Evolutionary conservation across 2,888 invertebrate genomes (phyloP), one percentile per base, ranked within the genome.

Genomic region (Lampropteryx suffumata): DNA sequence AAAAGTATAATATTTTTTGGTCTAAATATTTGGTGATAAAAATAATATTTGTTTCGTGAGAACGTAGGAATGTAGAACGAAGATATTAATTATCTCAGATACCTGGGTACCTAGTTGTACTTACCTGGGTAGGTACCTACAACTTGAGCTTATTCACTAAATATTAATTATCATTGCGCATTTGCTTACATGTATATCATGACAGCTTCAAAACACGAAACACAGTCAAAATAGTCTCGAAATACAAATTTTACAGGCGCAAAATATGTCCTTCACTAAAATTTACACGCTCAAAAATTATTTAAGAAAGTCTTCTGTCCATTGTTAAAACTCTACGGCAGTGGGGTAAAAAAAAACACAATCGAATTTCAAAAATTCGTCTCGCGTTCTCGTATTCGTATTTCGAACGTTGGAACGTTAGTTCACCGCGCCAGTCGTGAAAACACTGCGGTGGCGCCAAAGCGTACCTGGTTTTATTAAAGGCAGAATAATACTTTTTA

Each of bases 171-270:
- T 57, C 64, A 73, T 35, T 32, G 44, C 78, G 8, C 27, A 34
- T 11, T 13, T 49, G 37, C 52, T 80, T 66, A 80, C 80, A 62
- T 72, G 58, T 71, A 73, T 59, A 64, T 68, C 79, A 79, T 79
- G 63, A 60, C 65, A 61, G 66, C 64, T 67, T 65, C 59, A 62
- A 56, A 61, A 46, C 64, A 69, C 59, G 59, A 71, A 69, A 54
- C 67, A 71, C 71, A 67, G 60, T 57, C 59, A 59, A 58, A 60
- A 62, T 60, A 58, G 61, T 69, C 61, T 50, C 54, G 51, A 69
- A 72, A 71, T 70, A 59, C 57, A 57, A 67, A 66, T 44, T 53
- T 49, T 28, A 32, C 48, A 53, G 52, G 12, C n/a, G 9, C 24
- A 47, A 49, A 39, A 36, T 14, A 12, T 24, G 32, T 11, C 32